A percentile compares a stretch with the other conserved stretches of the same genome.
These are phyloP conservation scores for Acrobasis consociella DNA, from an alignment of 2,888 invertebrate species.

Conservation along the genomic window DNA sequence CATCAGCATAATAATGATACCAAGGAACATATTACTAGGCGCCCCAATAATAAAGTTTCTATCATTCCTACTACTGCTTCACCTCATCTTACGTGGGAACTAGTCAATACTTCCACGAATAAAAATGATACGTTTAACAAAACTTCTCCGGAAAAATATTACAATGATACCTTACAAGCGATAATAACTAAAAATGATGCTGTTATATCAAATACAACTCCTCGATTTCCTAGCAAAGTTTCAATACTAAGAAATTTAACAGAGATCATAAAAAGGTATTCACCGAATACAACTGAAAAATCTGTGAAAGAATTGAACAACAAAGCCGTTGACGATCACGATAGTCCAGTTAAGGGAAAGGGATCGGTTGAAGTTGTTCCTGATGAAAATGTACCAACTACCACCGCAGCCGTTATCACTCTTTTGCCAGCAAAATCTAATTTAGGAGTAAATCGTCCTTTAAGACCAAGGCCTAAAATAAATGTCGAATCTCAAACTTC, in stretches of 20 bases:
- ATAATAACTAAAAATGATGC: slow-evolving; percentile 83
- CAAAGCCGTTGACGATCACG: slow-evolving; percentile 49
- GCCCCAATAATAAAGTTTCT: slow-evolving; percentile 76
- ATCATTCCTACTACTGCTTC: slow-evolving; percentile 68
- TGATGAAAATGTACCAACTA: slow-evolving; percentile 68
- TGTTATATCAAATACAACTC: slow-evolving; percentile 68
- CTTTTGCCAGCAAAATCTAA: slow-evolving; percentile 91
- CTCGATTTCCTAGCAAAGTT: slow-evolving; percentile 69
- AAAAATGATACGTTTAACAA: slow-evolving; percentile 66
- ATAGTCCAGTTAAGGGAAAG: slow-evolving; percentile 59
- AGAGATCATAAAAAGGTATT: slow-evolving; percentile 84
- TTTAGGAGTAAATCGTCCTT: slow-evolving; percentile 87
- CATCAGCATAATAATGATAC: slow-evolving; percentile 37
- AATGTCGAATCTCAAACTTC: slow-evolving; percentile 57
- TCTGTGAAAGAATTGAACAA: slow-evolving; percentile 35
- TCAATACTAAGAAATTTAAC: slow-evolving; percentile 84
- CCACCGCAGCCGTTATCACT: slow-evolving; percentile 78
- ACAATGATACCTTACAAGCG: slow-evolving; percentile 85
- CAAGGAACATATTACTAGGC: slow-evolving; percentile 66
- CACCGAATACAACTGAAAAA: slow-evolving; percentile 65
- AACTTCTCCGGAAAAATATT: slow-evolving; percentile 78
- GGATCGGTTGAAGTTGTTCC: slow-evolving; percentile 74
- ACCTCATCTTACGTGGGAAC: slow-evolving; percentile 81
- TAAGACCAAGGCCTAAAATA: slow-evolving; percentile 84
- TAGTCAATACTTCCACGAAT: slow-evolving; percentile 79